A percentile compares a stretch with the other conserved stretches of the same genome.
Evolutionary conservation across 2,888 invertebrate species (phyloP).

Genomic region (Apotomis betuletana): DNA sequence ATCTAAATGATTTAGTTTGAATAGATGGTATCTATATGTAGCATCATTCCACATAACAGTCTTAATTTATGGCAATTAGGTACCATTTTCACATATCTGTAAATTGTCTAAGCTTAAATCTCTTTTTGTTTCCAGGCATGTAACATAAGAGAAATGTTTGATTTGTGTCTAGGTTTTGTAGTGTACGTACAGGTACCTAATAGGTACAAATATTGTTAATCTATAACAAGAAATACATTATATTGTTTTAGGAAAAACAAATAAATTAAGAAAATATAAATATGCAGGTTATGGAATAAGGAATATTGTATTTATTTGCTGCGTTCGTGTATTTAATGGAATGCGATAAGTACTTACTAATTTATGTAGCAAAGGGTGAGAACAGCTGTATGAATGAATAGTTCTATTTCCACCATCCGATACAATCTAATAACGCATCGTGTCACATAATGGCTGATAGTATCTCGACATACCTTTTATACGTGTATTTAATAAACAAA

Average conservation of each 20-base stretch:
- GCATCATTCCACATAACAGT: neutral
- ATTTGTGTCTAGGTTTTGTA: too few species aligned
- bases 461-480: slow-evolving; percentile 29
- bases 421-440: slow-evolving; percentile 27
- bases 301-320: too few species aligned
- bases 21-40: slow-evolving; percentile 12
- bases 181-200: too few species aligned
- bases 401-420: slow-evolving; percentile 25
- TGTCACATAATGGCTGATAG: slow-evolving; percentile 35
- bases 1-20: slow-evolving; percentile 31
- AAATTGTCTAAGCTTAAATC: neutral
- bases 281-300: too few species aligned
- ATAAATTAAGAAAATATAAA: too few species aligned
- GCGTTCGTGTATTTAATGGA: too few species aligned
- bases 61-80: neutral
- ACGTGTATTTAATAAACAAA: slow-evolving; percentile 34
- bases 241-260: too few species aligned
- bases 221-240: too few species aligned
- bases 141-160: too few species aligned
- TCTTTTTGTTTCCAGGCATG: too few species aligned
- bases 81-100: neutral
- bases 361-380: slow-evolving; percentile 21
- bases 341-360: too few species aligned
- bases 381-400: slow-evolving; percentile 32
- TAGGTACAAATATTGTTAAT: too few species aligned